phyloP scores from a whole-genome alignment of 2,888 invertebrate species.

The Micoletzkya japonica region DNA sequence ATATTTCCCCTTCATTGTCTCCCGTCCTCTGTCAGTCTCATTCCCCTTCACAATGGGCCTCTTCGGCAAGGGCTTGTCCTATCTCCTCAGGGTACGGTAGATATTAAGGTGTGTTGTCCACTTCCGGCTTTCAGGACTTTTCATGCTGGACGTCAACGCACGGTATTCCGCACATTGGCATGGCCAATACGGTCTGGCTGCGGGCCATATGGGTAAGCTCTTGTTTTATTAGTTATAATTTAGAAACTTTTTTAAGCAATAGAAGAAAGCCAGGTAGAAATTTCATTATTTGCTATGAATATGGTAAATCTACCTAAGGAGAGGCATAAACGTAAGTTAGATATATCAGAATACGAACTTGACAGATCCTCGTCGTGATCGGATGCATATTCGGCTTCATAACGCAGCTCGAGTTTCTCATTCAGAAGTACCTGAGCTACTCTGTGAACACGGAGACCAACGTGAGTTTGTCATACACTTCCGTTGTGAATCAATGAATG shows the following conservation, averaged over 20 bases:
- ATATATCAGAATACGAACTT: not conserved
- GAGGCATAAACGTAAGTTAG: not conserved
- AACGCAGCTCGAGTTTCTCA: constrained; percentile 46
- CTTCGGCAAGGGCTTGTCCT: constrained; percentile 42
- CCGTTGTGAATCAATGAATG: not conserved
- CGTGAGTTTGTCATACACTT: not conserved
- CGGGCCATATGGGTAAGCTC: constrained; percentile 11
- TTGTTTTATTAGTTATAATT: not conserved
- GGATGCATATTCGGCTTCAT: constrained; percentile 44
- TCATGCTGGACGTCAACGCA: constrained; percentile 59
- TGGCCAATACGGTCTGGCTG: constrained; percentile 3
- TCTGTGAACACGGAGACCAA: constrained; percentile 55
- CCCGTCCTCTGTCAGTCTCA: too few species aligned
- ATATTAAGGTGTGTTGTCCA: not conserved
- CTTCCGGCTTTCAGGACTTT: constrained; percentile 38
- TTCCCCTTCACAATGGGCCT: too few species aligned
- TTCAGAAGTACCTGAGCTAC: constrained; percentile 48
- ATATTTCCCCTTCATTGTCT: too few species aligned
- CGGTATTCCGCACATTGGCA: constrained; percentile 56
- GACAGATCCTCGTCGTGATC: constrained; percentile 44
- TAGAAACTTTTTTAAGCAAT: not conserved
- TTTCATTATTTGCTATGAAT: not conserved
- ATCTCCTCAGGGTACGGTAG: constrained; percentile 36
- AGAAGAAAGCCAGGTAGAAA: not conserved
- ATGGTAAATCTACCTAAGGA: not conserved